Percentiles rank a stretch among this genome's conserved stretches.
phyloP scores from a whole-genome alignment of 2,888 invertebrate species.

The Beris chalybata region DNA sequence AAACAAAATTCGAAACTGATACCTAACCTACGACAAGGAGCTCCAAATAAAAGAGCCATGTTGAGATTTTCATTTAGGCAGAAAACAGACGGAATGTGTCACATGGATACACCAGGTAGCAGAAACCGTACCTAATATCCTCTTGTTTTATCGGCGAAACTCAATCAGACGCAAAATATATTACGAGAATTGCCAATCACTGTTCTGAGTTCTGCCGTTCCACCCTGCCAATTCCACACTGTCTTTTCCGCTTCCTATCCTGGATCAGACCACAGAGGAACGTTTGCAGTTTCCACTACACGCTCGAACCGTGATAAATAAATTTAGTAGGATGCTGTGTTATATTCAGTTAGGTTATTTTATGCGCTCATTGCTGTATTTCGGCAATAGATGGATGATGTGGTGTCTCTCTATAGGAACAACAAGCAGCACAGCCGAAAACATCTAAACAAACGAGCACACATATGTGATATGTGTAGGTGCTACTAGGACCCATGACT shows the following conservation, averaged over 20 bases:
- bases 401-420: neutral
- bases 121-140: constrained; percentile 19
- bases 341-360: neutral
- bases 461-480: neutral
- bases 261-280: neutral
- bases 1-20: too few relatives aligned
- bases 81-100: neutral
- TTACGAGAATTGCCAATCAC: constrained; percentile 59
- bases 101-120: neutral
- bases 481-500: neutral
- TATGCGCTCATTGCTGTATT: neutral
- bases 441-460: neutral
- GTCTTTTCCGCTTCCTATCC: neutral
- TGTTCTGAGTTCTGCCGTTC: constrained; percentile 54
- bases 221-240: neutral
- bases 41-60: constrained; percentile 2
- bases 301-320: too few relatives aligned
- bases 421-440: neutral
- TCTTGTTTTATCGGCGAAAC: constrained; percentile 57
- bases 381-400: neutral
- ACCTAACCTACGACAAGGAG: constrained; percentile 3
- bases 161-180: constrained; percentile 59
- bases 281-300: neutral
- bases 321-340: too few relatives aligned
- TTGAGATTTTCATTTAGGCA: constrained; percentile 6